Evolutionary conservation across 2,888 invertebrate species (phyloP), one percentile per base, ranked within the genome.

Genomic region (Heliconius sara): DNA sequence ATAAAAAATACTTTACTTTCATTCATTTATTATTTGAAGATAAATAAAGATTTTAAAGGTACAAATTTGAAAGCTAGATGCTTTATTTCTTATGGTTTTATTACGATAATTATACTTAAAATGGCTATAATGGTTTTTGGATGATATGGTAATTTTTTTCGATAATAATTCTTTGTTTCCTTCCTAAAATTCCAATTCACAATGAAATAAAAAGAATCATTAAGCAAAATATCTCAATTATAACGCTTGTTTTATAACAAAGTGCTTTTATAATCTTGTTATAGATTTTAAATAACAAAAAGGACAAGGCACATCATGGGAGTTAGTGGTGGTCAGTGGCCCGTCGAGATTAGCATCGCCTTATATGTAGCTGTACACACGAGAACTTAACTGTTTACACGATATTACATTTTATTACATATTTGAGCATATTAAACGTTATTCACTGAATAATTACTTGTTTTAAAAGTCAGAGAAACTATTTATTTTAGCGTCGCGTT

Each of bases 291-390:
- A 66, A 27, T 30, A 73, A 73, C 75, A 75, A 75, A 75, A 75
- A 75, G 75, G 75, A 75, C 75, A 47, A 66, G 78, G 22, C 52
- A 52, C 65, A 79, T 74, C 74, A 79, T 75, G 78, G 60, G 63
- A 73, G 74, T 78, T 74, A 47, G 60, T 30, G 52, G 72, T 90
- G 91, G 90, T 91, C 92, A 91, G 90, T 90, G 89, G 89, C 88
- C 90, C 89, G 91, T 93, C 92, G 88, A 91, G 93, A 94, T 93
- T 91, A 89, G 82, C 87, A 94, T 94, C 94, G 60, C 85, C 88
- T 84, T 86, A 89, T 88, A 92, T 93, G 92, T 91, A 89, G 88
- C 88, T 89, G 90, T 90, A 93, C 92, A 92, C 70, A 70, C 70
- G 70, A 47, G 70, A 70, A 70, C 27, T 70, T 70, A 79, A 79